A percentile compares a stretch with the other conserved stretches of the same genome.
phyloP scores from a whole-genome alignment of 2,113 vertebrate species.

The Corythornis vintsioides region DNA sequence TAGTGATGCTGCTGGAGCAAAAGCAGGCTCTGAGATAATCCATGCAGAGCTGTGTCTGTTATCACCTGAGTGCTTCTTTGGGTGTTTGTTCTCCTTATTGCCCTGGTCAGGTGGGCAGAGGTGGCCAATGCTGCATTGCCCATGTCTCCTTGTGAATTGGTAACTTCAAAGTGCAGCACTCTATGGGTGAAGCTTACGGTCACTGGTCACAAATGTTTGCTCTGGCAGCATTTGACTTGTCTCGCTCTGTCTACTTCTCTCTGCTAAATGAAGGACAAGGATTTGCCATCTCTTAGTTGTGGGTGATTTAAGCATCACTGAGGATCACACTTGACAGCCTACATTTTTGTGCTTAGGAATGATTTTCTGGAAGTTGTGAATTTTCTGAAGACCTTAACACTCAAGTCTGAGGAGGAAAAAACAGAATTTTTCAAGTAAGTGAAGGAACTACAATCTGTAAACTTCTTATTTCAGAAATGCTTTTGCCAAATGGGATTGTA shows the following conservation, averaged over 20 bases:
- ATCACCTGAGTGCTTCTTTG: not conserved
- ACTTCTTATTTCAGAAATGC: not conserved
- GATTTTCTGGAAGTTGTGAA: conserved; percentile 96
- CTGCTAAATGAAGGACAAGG: not conserved
- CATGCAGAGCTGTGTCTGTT: not conserved
- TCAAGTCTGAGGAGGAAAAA: conserved; percentile 97
- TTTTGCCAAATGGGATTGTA: not conserved
- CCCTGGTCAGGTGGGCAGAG: not conserved
- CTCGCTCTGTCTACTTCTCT: not conserved
- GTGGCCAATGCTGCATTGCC: not conserved
- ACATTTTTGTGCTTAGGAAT: conserved; percentile 79
- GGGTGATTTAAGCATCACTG: not conserved
- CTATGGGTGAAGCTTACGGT: not conserved
- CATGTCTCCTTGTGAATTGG: not conserved
- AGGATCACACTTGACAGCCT: not conserved
- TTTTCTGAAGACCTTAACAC: conserved; percentile 93
- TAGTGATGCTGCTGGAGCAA: not conserved
- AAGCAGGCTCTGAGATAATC: not conserved
- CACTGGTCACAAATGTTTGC: not conserved
- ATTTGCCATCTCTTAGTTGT: not conserved
- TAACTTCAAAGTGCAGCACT: not conserved
- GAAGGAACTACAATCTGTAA: not conserved
- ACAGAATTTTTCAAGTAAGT: conserved; percentile 99
- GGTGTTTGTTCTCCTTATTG: not conserved
- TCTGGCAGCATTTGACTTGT: not conserved